Base-by-base conservation (phyloP, 1,140 invertebrate genomes). In the Drosophila athabasca region DNA sequence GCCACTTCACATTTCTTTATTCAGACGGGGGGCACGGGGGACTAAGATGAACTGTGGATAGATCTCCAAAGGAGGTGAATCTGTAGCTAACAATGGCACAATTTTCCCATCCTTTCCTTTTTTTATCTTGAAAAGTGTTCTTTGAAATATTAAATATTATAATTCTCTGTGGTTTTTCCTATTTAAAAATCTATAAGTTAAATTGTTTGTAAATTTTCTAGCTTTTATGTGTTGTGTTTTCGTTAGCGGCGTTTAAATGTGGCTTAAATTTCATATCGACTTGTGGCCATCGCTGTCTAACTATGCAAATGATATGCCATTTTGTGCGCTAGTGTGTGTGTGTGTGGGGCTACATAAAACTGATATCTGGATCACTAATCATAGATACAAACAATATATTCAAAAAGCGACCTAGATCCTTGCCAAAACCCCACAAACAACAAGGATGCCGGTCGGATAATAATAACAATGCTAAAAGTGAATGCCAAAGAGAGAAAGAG, bases 331-430 rank as follows among this genome's bases (percentile, higher is more conserved):
- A 19, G 31, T 57, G 29, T 44, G 19, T 70, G 64, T 74, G n/a
- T 76, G 60, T 73, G 59, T 67, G 69, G 59, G 62, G 81, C 77
- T 62, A 81, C 81, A 84, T 84, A 84, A 80, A 72, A 87, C 82
- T 80, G 81, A 85, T 85, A 85, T 68, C 62, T 76, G 65, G 60
- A 61, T 59, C 76, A 85, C 82, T 87, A 87, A 85, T 85, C 81
- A 81, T 61, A 85, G 81, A 85, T 85, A 82, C 82, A 85, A 85
- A 87, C 81, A 85, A 85, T 85, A 85, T 85, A 85, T 85, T 85
- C 81, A 85, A 85, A 85, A 87, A 87, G 81, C 81, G 81, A 85
- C 81, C 81, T 85, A 85, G 82, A 85, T 85, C 81, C 81, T 71
- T 51, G 81, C 77, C 62, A 62, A 73, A 85, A 8, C 0, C 8